These are phyloP conservation scores for Nipponia nippon DNA, from an alignment of 2,113 vertebrate species.

Conservation along the genomic window DNA sequence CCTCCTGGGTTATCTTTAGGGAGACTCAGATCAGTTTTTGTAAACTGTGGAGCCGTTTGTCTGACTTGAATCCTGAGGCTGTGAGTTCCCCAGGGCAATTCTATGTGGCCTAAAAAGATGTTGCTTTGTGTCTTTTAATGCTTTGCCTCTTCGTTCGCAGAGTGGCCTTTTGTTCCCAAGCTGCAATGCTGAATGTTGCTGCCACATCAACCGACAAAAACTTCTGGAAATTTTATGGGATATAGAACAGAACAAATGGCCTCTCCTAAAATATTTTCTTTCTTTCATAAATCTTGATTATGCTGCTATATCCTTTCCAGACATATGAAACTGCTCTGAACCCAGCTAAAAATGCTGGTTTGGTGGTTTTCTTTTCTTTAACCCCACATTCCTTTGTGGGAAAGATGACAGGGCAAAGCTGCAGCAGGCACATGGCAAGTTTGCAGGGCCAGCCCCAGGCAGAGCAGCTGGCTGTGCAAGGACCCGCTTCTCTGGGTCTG, in stretches of 20 bases:
- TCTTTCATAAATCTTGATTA: background rate
- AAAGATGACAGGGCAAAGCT: background rate
- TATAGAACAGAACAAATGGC: background rate
- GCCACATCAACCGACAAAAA: background rate
- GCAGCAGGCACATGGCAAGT: rapidly evolving
- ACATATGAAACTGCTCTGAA: background rate
- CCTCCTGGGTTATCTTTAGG: background rate
- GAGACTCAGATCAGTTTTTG: rapidly evolving
- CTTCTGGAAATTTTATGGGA: background rate
- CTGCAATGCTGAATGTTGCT: background rate
- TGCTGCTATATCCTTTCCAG: background rate
- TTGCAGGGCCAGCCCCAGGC: background rate
- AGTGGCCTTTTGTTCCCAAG: background rate
- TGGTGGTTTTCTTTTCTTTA: background rate
- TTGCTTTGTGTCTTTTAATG: background rate
- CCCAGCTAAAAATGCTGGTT: background rate
- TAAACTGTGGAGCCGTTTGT: background rate
- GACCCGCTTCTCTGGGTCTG: background rate
- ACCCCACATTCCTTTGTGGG: background rate
- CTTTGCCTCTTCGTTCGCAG: background rate
- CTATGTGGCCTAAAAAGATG: background rate
- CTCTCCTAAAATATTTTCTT: background rate
- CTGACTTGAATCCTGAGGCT: background rate
- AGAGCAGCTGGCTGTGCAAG: background rate
- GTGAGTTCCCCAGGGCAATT: background rate